Conservation (phyloP, 2,797 vertebrate genomes). For the Gastrophryne carolinensis region DNA sequence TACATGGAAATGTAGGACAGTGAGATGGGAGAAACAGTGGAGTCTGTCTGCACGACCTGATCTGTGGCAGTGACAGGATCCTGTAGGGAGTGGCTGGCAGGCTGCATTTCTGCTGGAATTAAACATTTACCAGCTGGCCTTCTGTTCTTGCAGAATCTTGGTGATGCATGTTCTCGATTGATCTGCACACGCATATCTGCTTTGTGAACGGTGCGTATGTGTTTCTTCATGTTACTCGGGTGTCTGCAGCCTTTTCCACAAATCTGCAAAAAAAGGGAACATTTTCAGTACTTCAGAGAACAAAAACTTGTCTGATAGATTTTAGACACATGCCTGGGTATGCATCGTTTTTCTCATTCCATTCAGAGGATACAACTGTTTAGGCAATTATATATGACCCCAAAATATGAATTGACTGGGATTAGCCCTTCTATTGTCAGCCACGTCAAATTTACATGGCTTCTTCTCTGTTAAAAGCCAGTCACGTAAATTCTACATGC, state of each 20-base stretch:
- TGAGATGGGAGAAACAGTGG: constrained; percentile 25
- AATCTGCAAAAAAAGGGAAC: constrained; percentile 20
- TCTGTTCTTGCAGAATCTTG: constrained; percentile 49
- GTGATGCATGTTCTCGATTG: constrained; percentile 52
- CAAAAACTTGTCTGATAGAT: too few species aligned
- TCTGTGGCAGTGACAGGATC: neutral
- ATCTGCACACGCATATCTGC: constrained; percentile 54
- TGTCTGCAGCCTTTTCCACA: constrained; percentile 53
- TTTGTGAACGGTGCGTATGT: constrained; percentile 52
- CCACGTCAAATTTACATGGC: too few species aligned
- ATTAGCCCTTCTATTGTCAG: too few species aligned
- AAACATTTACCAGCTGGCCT: constrained; percentile 23
- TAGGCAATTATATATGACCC: too few species aligned
- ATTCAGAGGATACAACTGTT: too few species aligned
- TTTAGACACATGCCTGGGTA: too few species aligned
- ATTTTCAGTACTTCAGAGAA: neutral
- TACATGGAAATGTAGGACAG: constrained; percentile 31
- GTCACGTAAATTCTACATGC: too few species aligned
- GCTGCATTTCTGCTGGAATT: neutral
- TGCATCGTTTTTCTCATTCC: too few species aligned
- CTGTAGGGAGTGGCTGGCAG: neutral
- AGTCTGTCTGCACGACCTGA: constrained; percentile 19
- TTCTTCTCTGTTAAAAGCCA: too few species aligned
- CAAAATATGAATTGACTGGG: too few species aligned
- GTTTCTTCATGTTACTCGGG: constrained; percentile 55